Base-by-base conservation (phyloP, 2,888 invertebrate species). In the Brachypalpus laphriformis region DNA sequence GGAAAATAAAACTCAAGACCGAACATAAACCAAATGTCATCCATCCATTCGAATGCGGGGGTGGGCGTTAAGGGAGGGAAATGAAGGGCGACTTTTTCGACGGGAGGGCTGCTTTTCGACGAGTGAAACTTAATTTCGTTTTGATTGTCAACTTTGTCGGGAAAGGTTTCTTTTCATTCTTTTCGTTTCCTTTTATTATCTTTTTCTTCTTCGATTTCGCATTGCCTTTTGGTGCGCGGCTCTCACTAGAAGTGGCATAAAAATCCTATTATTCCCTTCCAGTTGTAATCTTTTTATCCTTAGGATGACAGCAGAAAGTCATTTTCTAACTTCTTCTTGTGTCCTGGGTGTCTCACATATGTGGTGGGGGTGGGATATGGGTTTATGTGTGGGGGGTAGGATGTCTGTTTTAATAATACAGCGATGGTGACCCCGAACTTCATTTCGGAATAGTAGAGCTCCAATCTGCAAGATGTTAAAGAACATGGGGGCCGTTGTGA, bases 221-320 rank as follows among this genome's bases (percentile, higher is more conserved):
- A 65, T 71, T 76, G 66, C 56, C 59, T 37, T 80, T 80, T 80
- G 49, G 51, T 56, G 45, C 42, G 11, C 37, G 28, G 20, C 20
- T 56, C 71, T 51, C 70, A 49, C 54, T 45, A 56, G 61, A 86
- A 86, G 82, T 86, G 86, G 87, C 86, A 87, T 87, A 87, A 87
- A 87, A 87, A 87, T 87, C 87, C 87, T 87, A 87, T 87, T 87
- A 87, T 87, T 87, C 81, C 82, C 77, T 86, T 80, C 86, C 81
- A 83, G 81, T 86, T 86, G 87, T 87, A 87, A 87, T 87, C 87
- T 87, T 87, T 87, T 87, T 87, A 87, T 87, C 87, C 87, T 78
- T 72, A 65, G 83, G 81, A 87, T 87, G 87, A 87, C 87, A 87
- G 83, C 86, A 86, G 86, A 87, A 87, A 87, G 87, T 87, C 87